Evolutionary conservation across 1,140 invertebrate species (phyloP), one percentile per base, ranked within the genome.

Genomic region (Caenorhabditis briggsae): DNA sequence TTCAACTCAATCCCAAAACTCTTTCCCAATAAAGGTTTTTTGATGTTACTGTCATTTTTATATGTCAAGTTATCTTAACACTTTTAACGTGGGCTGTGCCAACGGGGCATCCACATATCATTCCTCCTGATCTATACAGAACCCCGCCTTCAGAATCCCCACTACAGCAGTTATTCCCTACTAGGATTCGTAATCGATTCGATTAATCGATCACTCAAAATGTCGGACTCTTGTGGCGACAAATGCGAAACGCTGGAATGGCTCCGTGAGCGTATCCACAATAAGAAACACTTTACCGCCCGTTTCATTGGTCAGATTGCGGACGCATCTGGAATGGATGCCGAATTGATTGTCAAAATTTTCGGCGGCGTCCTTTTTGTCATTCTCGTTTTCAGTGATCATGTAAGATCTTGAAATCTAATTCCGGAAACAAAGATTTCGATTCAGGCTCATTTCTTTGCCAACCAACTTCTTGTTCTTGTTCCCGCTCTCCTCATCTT

Each of bases 211-310:
- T n/a, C 65, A 74, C 11, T 48, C 23, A 14, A n/a, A 46, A 78
- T 78, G 70, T 50, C 70, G 43, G 70, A 78, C 12, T 50, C 12
- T n/a, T 50, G 20, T 25, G n/a, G 70, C 70, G 70, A 78, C 70
- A 78, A 78, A 9, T 78, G 70, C n/a, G 70, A 78, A 50, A 20
- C 70, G 11, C n/a, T 78, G 70, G 43, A 78, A 78, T 78, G 70
- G 70, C n/a, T 78, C 20, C 70, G 70, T 11, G 70, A 78, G n/a
- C 16, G 70, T 14, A 50, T 78, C 12, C 70, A 78, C 20, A 50
- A 78, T 33, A 56, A 83, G 55, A 83, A 83, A 20, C 56, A 83
- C 55, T 83, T 83, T 53, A 83, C 82, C 20, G 82, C 82, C 18
- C 82, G 82, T 43, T 56, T 56, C 55, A 20, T 83, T 18, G 56